Conservation (phyloP, 2,888 invertebrate species). For the Strigamia transsilvanica region DNA sequence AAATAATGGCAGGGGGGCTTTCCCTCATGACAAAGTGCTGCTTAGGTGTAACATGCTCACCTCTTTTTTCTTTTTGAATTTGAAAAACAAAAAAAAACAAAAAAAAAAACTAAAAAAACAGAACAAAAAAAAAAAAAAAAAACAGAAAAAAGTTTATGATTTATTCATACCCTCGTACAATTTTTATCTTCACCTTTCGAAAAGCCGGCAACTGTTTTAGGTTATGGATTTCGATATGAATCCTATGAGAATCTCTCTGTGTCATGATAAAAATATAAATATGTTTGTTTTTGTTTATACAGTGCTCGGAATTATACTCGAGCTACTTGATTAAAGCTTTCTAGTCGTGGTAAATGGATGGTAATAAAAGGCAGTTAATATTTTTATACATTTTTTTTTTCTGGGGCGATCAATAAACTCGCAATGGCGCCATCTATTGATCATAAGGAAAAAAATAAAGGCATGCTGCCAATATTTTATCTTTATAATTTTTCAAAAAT, state of each 20-base stretch:
- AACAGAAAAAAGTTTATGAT: not conserved
- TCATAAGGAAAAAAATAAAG: slow-evolving; percentile 3
- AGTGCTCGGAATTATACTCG: not conserved
- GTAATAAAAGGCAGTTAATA: not conserved
- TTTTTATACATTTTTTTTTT: not conserved
- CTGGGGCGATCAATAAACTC: not conserved
- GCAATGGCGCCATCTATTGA: slow-evolving; percentile 21
- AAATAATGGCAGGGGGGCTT: not conserved
- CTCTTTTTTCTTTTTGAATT: not conserved
- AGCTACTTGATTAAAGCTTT: not conserved
- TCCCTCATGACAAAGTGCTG: slow-evolving; percentile 19
- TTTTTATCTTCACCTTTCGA: slow-evolving; percentile 31
- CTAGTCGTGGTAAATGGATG: not conserved
- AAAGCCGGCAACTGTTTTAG: slow-evolving; percentile 10
- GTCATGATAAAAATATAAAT: no score
- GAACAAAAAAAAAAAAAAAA: not conserved
- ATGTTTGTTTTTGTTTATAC: not conserved
- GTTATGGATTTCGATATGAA: slow-evolving; percentile 23
- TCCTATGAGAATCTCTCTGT: not conserved
- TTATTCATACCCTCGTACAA: not conserved
- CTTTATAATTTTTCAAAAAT: not conserved
- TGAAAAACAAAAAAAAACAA: not conserved
- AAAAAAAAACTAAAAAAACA: no score
- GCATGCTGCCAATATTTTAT: not conserved
- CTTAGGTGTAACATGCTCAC: not conserved